Percentiles rank a stretch among this genome's conserved stretches.
Evolutionary conservation across 1,140 invertebrate genomes (phyloP).

Genomic region (Drosophila setifemur): DNA sequence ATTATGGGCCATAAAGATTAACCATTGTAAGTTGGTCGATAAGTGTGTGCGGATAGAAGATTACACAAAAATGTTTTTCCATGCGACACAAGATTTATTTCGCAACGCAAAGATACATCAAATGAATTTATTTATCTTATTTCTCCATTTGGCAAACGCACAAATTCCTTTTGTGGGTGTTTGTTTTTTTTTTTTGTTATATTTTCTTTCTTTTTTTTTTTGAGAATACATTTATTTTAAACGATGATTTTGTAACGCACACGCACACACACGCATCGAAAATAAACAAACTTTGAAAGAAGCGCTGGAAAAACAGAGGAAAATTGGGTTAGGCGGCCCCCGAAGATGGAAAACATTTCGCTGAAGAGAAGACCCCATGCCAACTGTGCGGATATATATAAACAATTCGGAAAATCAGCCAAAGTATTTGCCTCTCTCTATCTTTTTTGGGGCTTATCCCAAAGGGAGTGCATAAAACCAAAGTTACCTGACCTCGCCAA

Average conservation of each 20-base stretch:
- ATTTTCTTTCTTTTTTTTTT: not conserved
- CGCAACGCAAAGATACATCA: not conserved
- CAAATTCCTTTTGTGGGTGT: not conserved
- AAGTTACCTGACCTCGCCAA: slow-evolving; percentile 28
- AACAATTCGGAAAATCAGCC: not conserved
- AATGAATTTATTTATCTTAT: not conserved
- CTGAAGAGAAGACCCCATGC: slow-evolving; percentile 9
- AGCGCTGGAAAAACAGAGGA: not conserved
- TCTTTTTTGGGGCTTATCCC: not conserved
- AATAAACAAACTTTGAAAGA: slow-evolving; percentile 25
- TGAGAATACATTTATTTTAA: slow-evolving; percentile 9
- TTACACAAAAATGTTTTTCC: too few relatives aligned
- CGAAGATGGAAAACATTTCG: slow-evolving; percentile 4
- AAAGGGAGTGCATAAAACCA: not conserved
- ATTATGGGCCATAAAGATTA: too few relatives aligned
- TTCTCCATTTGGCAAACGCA: not conserved
- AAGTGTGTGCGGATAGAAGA: too few relatives aligned
- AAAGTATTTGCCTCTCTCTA: too few relatives aligned
- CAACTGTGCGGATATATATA: slow-evolving; percentile 1
- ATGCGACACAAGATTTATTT: too few relatives aligned
- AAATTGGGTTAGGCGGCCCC: slow-evolving; percentile 11
- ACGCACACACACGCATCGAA: slow-evolving; percentile 1
- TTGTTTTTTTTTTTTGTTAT: not conserved
- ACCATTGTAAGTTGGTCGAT: too few relatives aligned
- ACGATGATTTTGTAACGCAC: slow-evolving; percentile 23